These are phyloP conservation scores for Tinamus major DNA, from an alignment of 2,797 vertebrate species.

Conservation along the genomic window DNA sequence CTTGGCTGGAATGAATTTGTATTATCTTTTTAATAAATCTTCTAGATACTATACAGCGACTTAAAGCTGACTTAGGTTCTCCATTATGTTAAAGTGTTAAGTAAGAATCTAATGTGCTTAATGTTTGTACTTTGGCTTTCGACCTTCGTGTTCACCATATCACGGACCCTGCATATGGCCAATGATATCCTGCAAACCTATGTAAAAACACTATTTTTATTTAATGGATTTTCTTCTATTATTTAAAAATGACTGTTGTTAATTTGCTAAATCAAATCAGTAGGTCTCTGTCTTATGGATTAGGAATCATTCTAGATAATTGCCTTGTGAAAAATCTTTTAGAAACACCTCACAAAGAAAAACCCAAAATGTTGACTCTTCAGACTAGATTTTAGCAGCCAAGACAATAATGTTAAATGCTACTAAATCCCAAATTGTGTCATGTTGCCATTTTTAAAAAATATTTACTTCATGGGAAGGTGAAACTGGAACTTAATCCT, in stretches of 20 bases:
- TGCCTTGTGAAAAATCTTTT: not conserved
- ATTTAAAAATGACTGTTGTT: not conserved
- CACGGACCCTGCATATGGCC: not conserved
- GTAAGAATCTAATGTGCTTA: not conserved
- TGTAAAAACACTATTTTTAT: rapidly evolving
- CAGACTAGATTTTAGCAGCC: not conserved
- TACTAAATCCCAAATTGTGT: not conserved
- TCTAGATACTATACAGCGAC: not conserved
- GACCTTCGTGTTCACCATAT: not conserved
- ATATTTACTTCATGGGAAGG: not conserved
- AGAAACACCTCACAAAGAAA: not conserved
- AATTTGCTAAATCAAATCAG: not conserved
- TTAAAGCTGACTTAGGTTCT: not conserved
- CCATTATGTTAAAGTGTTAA: too few species aligned
- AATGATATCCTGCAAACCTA: not conserved
- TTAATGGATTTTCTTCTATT: not conserved
- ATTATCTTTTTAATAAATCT: not conserved
- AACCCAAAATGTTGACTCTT: not conserved
- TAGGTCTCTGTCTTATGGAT: not conserved
- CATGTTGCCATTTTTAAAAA: not conserved
- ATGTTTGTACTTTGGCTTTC: not conserved
- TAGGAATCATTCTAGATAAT: not conserved
- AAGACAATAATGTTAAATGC: not conserved
- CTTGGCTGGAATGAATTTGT: not conserved
- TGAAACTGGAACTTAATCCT: not conserved